Base-by-base conservation (phyloP, 2,113 vertebrate species). In the Petroica traversi region DNA sequence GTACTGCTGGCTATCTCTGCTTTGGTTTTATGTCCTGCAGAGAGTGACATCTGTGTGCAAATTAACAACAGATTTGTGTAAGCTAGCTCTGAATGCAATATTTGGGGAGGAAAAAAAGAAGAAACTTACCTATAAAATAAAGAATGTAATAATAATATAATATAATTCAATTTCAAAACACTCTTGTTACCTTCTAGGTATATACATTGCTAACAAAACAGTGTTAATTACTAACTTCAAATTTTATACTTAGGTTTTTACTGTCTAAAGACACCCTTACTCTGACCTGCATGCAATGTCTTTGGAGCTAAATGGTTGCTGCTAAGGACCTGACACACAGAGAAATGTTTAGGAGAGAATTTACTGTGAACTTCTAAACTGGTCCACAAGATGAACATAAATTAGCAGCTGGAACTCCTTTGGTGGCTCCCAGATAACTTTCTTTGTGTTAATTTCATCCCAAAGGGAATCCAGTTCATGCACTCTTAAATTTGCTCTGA, bases 1-100 rank as follows among this genome's bases (percentile, higher is more conserved):
- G 93, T 98, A 98, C 96, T 97, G 97, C 96, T 92, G 54, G 97
- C 97, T 98, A 97, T 97, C 96, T 97, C 96, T 95, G 91, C 97
- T 97, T 97, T 97, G 92, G 95, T 97, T 98, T 97, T 98, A 96
- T 96, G 96, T 98, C 98, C 97, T 93, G 97, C 97, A 97, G 97
- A 98, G 98, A 97, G 94, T 97, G 97, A 96, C 98, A 98, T 98
- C 98, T 98, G 98, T 97, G 97, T 97, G 95, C 94, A 98, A 98
- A 98, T 98, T 98, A 98, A 96, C 95, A 98, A 97, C 97, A 98
- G 97, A 98, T 97, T 97, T 97, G 95, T 97, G 88, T 96, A 96
- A 96, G 97, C 79, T 95, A 97, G 82, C 71, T 97, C 91, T 95
- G 96, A 97, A 95, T 92, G 78, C 77, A 95, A 51, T 92, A 83